Evolutionary conservation across 1,140 invertebrate species (phyloP).

Genomic region (Solen grandis): DNA sequence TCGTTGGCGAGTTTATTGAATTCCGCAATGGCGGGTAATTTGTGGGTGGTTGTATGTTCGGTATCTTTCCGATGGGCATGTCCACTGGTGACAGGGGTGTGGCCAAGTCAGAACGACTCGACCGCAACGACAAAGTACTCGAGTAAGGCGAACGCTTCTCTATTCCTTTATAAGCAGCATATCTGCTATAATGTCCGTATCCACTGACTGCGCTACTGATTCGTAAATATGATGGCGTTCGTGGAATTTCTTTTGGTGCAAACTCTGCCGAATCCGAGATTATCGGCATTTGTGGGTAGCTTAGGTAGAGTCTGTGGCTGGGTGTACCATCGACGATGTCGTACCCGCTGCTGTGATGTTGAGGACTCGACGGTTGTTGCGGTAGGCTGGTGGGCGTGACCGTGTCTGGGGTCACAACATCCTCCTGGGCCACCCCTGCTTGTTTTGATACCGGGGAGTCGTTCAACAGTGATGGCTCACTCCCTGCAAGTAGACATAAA

Average conservation of each 20-base stretch:
- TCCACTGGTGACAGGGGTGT: constrained; percentile 46
- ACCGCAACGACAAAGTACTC: constrained; percentile 51
- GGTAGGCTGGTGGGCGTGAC: not conserved
- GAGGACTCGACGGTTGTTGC: too few relatives aligned
- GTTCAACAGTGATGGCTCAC: constrained; percentile 46
- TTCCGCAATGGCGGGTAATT: constrained; percentile 43
- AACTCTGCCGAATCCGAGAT: constrained; percentile 44
- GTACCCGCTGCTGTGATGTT: not conserved
- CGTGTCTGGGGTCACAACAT: not conserved
- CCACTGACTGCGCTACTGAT: constrained; percentile 54
- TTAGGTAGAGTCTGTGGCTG: constrained; percentile 14
- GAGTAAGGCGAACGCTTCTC: constrained; percentile 53
- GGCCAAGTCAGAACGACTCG: constrained; percentile 48
- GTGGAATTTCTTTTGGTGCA: constrained; percentile 23
- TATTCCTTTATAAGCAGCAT: constrained; percentile 52
- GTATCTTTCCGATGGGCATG: constrained; percentile 55
- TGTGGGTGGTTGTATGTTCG: constrained; percentile 41
- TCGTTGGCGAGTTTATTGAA: constrained; percentile 40
- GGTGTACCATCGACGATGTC: not conserved
- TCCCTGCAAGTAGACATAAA: constrained; percentile 38
- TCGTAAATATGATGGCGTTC: constrained; percentile 51
- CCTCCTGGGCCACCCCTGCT: constrained; percentile 29
- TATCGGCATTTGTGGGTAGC: constrained; percentile 43
- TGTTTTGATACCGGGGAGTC: constrained; percentile 19
- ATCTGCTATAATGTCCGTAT: constrained; percentile 52